Evolutionary conservation across 2,113 vertebrate genomes (phyloP).

Genomic region (Strix aluco): DNA sequence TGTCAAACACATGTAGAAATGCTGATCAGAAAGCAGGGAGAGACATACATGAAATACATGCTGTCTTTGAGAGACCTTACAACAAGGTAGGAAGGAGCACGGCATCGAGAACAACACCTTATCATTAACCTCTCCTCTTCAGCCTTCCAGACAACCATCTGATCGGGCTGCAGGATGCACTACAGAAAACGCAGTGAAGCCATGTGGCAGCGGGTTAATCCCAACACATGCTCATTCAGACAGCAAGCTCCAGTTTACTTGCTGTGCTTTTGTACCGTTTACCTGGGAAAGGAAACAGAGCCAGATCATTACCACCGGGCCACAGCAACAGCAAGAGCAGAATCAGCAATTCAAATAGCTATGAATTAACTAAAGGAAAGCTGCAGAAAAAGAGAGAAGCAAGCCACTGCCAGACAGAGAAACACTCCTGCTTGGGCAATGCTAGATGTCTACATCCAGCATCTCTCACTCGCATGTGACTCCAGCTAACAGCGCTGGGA

Average conservation of each 20-base stretch:
- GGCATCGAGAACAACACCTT: background rate
- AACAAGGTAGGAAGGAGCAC: background rate
- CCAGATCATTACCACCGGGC: background rate
- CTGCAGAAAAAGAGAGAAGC: background rate
- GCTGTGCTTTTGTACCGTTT: background rate
- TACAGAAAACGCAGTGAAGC: background rate
- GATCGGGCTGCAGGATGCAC: background rate
- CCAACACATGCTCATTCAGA: background rate
- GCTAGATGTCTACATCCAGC: background rate
- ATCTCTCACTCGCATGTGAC: fast-evolving
- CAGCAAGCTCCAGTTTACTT: background rate
- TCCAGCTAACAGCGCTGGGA: background rate
- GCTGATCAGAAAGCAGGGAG: background rate
- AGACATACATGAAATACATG: background rate
- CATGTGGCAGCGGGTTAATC: background rate
- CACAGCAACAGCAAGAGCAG: background rate
- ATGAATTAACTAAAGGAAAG: background rate
- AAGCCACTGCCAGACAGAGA: background rate
- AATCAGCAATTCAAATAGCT: background rate
- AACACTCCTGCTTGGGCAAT: fast-evolving
- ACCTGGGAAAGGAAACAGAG: background rate
- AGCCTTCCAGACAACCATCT: fast-evolving
- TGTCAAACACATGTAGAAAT: background rate
- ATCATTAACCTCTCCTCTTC: background rate
- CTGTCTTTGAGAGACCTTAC: background rate